Evolutionary conservation across 2,888 invertebrate genomes (phyloP).

Genomic region (Ectemnius cavifrons): DNA sequence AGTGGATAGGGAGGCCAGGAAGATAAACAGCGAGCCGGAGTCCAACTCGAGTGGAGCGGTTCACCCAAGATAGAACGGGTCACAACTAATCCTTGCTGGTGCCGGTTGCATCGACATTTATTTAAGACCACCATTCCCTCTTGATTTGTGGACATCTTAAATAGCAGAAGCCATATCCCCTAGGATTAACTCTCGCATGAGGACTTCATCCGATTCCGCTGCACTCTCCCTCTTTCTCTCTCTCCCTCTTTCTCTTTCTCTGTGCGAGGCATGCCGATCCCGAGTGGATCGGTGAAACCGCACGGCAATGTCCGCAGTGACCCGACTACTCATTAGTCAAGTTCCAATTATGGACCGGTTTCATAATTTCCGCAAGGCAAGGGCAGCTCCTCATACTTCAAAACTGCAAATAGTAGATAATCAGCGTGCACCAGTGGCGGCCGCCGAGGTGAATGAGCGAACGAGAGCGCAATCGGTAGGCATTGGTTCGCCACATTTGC

Average conservation of each 20-base stretch:
- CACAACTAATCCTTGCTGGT: no score
- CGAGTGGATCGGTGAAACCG: no score
- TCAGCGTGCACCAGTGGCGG: conserved; percentile 21
- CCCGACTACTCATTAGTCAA: conserved; percentile 50
- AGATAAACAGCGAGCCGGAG: no score
- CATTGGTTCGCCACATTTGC: no score
- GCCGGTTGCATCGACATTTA: no score
- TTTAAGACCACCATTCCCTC: no score
- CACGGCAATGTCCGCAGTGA: conserved; percentile 29
- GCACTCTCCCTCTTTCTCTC: background rate
- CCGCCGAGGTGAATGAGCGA: conserved; percentile 4
- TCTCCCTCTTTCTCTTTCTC: background rate
- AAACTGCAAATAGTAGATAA: conserved; percentile 43
- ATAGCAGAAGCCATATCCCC: conserved; percentile 7
- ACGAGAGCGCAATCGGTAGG: conserved; percentile 7
- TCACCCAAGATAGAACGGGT: no score
- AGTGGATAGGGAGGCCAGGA: no score
- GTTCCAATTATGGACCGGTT: conserved; percentile 66
- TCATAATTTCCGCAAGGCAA: conserved; percentile 50
- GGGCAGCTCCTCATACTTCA: conserved; percentile 34
- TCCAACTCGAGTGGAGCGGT: no score
- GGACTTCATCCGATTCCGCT: background rate
- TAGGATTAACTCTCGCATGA: conserved; percentile 5
- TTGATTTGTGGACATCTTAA: no score
- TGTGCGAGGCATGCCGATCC: no score